Conservation (phyloP, 2,113 vertebrate species). For the Petrocephalus zakoni region DNA sequence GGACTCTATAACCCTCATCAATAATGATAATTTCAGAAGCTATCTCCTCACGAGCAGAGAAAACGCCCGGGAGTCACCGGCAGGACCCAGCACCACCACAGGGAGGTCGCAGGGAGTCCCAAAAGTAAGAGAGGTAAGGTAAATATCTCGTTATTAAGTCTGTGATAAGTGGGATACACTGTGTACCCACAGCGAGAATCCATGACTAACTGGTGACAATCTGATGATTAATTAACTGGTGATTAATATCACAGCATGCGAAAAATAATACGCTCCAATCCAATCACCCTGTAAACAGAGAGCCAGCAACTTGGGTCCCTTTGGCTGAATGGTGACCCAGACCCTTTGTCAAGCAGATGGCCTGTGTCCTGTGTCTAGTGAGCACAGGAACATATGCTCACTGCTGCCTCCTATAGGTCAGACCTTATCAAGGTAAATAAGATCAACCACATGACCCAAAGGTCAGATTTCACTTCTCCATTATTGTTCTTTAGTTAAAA, state of each 20-base stretch:
- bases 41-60: too few relatives aligned
- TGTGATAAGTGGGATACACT: neutral
- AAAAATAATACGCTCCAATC: neutral
- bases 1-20: neutral
- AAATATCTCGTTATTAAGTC: neutral
- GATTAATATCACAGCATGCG: neutral
- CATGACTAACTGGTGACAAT: neutral
- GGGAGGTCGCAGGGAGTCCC: neutral
- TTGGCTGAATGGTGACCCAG: neutral
- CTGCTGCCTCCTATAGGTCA: neutral
- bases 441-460: constrained; percentile 24
- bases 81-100: neutral
- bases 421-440: neutral
- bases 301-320: neutral
- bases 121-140: neutral
- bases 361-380: neutral
- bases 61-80: neutral
- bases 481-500: neutral
- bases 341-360: neutral
- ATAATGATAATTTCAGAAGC: neutral
- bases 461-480: neutral
- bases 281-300: neutral
- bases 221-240: neutral
- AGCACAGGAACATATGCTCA: neutral
- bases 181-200: neutral